Percentiles rank a stretch among this genome's conserved stretches.
These are phyloP conservation scores for Melanotaenia trifasciata DNA, from an alignment of 2,797 vertebrate genomes.

Conservation along the genomic window DNA sequence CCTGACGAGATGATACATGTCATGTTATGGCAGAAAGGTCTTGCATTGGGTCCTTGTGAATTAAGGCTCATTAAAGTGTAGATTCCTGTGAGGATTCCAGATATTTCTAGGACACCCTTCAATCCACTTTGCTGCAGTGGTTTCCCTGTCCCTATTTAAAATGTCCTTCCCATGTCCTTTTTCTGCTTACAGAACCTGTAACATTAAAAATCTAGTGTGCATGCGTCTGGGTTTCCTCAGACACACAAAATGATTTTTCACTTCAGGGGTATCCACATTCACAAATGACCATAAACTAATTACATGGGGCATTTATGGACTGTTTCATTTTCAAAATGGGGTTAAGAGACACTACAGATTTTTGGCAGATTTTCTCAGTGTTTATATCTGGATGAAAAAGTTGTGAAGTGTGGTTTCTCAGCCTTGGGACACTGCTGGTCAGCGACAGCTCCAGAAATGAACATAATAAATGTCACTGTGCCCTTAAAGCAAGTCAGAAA, in stretches of 20 bases:
- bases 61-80: slow-evolving; percentile 68
- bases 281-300: slow-evolving; percentile 21
- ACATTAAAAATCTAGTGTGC: slow-evolving; percentile 53
- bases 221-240: slow-evolving; percentile 29
- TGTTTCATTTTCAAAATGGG: slow-evolving; percentile 20
- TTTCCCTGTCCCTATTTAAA: slow-evolving; percentile 64
- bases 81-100: slow-evolving; percentile 74
- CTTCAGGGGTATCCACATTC: slow-evolving; percentile 32
- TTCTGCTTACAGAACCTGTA: slow-evolving; percentile 40
- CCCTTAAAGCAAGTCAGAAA: no score
- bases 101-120: slow-evolving; percentile 80
- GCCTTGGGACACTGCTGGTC: no score
- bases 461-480: no score
- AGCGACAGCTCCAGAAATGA: no score
- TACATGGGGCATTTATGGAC: slow-evolving; percentile 3
- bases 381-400: not conserved
- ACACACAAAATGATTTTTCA: slow-evolving; percentile 46
- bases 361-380: not conserved
- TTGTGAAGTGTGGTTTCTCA: not conserved
- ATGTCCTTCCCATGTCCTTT: slow-evolving; percentile 77
- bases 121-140: slow-evolving; percentile 72
- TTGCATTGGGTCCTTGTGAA: slow-evolving; percentile 38
- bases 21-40: slow-evolving; percentile 25
- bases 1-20: slow-evolving; percentile 10
- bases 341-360: not conserved